Percentiles rank a stretch among this genome's conserved stretches.
Evolutionary conservation across 30 jellyfish, hydroid and myxozoan species (phyloP).

Genomic region (Clytia hemisphaerica): DNA sequence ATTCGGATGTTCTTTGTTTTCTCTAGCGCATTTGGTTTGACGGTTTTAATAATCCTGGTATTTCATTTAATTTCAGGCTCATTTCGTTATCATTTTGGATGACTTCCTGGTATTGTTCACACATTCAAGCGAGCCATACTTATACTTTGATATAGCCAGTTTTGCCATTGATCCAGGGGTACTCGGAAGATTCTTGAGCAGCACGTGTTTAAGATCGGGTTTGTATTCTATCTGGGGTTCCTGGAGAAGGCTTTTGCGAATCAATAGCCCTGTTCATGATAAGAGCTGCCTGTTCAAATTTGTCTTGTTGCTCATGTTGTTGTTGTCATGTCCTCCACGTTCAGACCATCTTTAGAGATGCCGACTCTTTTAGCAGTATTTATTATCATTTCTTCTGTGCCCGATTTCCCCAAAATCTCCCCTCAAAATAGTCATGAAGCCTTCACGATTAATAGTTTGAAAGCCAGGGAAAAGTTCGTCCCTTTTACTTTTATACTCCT

Average conservation of each 20-base stretch:
- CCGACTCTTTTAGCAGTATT: constrained; percentile 18
- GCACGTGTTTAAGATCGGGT: constrained; percentile 9
- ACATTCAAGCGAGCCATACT: neutral
- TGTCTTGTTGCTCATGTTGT: constrained; percentile 37
- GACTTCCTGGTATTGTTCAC: constrained; percentile 1
- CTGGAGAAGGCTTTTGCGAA: neutral
- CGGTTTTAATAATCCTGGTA: constrained; percentile 5
- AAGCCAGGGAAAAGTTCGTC: constrained; percentile 17
- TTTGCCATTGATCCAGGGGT: constrained; percentile 17
- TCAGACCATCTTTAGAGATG: constrained; percentile 15
- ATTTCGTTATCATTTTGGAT: neutral
- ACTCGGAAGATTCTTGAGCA: neutral
- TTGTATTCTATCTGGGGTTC: constrained; percentile 3
- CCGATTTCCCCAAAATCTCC: constrained; percentile 15
- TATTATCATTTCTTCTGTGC: neutral
- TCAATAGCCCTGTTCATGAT: too few species aligned
- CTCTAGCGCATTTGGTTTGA: neutral
- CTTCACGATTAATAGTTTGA: constrained; percentile 27
- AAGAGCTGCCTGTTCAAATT: constrained; percentile 23
- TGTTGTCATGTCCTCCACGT: constrained; percentile 13
- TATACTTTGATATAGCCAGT: neutral
- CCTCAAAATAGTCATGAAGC: constrained; percentile 19
- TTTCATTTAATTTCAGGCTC: constrained; percentile 11
- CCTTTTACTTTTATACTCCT: constrained; percentile 2
- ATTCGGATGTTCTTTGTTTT: neutral